Percentiles rank a stretch among this genome's conserved stretches.
Conservation (phyloP, 2,888 invertebrate genomes). For the Hyles lineata region DNA sequence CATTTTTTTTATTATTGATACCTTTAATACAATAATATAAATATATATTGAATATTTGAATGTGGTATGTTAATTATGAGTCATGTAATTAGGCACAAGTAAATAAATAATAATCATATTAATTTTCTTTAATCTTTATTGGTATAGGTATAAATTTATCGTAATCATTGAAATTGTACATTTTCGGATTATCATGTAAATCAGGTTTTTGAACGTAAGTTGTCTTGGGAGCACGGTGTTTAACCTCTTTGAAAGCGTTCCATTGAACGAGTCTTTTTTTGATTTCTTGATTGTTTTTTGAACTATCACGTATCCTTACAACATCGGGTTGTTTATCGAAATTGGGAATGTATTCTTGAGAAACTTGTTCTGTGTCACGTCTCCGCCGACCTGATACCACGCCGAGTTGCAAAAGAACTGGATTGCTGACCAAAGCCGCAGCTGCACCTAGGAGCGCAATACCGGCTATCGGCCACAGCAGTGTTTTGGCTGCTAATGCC, state of each 20-base stretch:
- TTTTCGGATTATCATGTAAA: conserved; percentile 31
- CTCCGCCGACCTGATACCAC: conserved; percentile 87
- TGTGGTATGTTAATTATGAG: no score
- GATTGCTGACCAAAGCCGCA: conserved; percentile 91
- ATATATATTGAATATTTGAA: no score
- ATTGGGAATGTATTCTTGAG: conserved; percentile 41
- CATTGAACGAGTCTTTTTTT: conserved; percentile 41
- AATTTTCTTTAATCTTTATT: conserved; percentile 51
- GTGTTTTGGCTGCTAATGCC: conserved; percentile 86
- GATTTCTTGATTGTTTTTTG: conserved; percentile 24
- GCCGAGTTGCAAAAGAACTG: conserved; percentile 91
- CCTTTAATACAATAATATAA: no score
- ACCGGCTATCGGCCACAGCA: conserved; percentile 90
- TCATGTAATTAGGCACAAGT: neutral
- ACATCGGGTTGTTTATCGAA: conserved; percentile 35
- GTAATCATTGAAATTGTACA: conserved; percentile 46
- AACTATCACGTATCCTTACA: conserved; percentile 5
- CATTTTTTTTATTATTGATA: neutral
- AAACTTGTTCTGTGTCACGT: conserved; percentile 71
- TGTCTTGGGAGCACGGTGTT: conserved; percentile 33
- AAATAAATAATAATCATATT: conserved; percentile 25
- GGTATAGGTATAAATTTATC: conserved; percentile 63
- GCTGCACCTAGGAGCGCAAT: conserved; percentile 92
- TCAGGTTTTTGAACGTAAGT: conserved; percentile 41
- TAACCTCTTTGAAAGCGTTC: conserved; percentile 35